These are phyloP conservation scores for Oeneis ivallda DNA, from an alignment of 2,888 invertebrate genomes.

Conservation along the genomic window DNA sequence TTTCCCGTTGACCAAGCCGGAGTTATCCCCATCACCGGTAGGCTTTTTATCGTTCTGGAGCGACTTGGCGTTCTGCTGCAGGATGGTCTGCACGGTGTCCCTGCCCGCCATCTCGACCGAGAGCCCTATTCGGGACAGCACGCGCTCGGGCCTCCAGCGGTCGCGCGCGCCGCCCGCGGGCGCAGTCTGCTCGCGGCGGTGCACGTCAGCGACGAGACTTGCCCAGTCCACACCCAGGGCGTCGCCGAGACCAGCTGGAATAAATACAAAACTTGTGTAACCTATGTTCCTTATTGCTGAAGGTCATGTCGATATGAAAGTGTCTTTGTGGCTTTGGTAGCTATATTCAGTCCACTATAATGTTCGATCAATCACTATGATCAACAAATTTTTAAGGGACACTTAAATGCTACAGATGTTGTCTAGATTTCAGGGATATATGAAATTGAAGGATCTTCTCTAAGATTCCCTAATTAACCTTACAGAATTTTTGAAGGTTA, in stretches of 20 bases:
- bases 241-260: conserved; percentile 87
- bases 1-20: conserved; percentile 57
- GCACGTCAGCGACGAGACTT: conserved; percentile 91
- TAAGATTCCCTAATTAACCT: too few relatives aligned
- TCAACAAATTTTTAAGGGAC: too few relatives aligned
- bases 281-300: background rate
- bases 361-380: too few relatives aligned
- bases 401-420: too few relatives aligned
- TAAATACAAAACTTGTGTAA: conserved; percentile 8
- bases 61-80: conserved; percentile 61
- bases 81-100: conserved; percentile 63
- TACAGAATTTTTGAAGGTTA: too few relatives aligned
- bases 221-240: conserved; percentile 98
- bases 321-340: too few relatives aligned
- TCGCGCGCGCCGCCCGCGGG: conserved; percentile 84
- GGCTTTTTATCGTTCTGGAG: conserved; percentile 47
- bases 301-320: too few relatives aligned
- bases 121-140: conserved; percentile 90
- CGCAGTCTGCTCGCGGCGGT: conserved; percentile 76
- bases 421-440: too few relatives aligned
- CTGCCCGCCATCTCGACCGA: conserved; percentile 89
- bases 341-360: too few relatives aligned
- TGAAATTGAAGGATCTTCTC: too few relatives aligned
- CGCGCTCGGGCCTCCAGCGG: conserved; percentile 90
- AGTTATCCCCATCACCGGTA: conserved; percentile 47